Base-by-base conservation (phyloP, 1,140 invertebrate genomes). In the Drosophila nebulosa region DNA sequence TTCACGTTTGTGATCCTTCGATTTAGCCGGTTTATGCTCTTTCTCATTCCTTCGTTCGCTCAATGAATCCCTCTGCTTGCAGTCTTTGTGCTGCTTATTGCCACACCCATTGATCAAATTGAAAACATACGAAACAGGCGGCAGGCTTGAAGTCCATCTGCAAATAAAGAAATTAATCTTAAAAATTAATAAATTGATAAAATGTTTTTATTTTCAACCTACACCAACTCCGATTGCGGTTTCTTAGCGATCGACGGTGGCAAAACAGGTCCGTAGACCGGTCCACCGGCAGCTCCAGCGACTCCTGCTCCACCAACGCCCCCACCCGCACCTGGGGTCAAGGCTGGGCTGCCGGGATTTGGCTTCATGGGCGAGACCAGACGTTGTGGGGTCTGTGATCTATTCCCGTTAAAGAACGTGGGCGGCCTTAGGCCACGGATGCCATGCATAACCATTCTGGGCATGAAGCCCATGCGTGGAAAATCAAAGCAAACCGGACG, bases 391-490 rank as follows among this genome's bases (percentile, higher is more conserved):
- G 18, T 14, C 3, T 58, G 55, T 1, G 69, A 68, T 5, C 76
- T 69, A 7, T 36, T 55, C 1, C 39, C 9, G 2, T 46, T 46
- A 14, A 81, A 88, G 46, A 90, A 81, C 30, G 57, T 5, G 4
- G 56, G 42, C 3, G 88, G 67, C 16, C 86, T 52, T 64, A 77
- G 69, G 14, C 69, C 65, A 0, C 78, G 67, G 18, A 86, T 69
- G 6, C 72, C 79, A 10, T 77, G 79, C 36, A 89, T 74, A 24
- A 42, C 64, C 83, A 88, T 89, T 0, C 79, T 55, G 5, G 75
- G 79, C 60, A 83, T 73, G 10, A 69, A 89, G 0, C 70, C 78
- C 59, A 78, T 83, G 24, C 83, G 83, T 0, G 66, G 22, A 22
- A 68, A 88, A 4, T 86, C 83, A 18, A 66, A 83, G 21, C 78